phyloP scores from a whole-genome alignment of 2,113 vertebrate genomes.

The Callithrix jacchus region DNA sequence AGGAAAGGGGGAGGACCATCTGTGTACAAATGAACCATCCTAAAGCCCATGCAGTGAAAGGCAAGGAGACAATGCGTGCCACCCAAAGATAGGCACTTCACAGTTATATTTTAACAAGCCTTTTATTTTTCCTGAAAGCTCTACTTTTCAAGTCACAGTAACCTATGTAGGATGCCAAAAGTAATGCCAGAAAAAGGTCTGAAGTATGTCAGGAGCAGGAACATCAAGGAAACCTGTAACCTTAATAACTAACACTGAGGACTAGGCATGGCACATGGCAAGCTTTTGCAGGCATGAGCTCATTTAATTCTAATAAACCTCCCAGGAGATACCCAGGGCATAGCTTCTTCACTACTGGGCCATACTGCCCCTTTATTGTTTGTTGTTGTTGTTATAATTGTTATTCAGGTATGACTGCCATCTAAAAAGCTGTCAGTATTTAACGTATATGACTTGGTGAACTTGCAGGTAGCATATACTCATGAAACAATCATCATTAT shows the following conservation, averaged over 20 bases:
- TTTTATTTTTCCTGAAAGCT: constrained; percentile 27
- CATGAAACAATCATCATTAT: background rate
- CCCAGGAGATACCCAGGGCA: background rate
- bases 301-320: background rate
- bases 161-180: background rate
- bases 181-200: background rate
- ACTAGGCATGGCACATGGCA: rapidly evolving
- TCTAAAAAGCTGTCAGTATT: background rate
- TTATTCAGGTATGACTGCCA: background rate
- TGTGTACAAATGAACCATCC: background rate
- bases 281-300: background rate
- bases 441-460: background rate
- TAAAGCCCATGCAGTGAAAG: background rate
- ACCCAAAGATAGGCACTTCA: background rate
- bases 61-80: background rate
- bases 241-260: background rate
- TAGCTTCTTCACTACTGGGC: background rate
- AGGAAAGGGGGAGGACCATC: background rate
- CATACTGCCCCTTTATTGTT: background rate
- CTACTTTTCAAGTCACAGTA: constrained; percentile 16
- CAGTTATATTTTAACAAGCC: background rate
- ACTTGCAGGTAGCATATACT: background rate
- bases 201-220: background rate
- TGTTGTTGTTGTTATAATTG: background rate
- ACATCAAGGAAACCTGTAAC: background rate